phyloP scores from a whole-genome alignment of 2,888 invertebrate genomes.

The Microctonus brassicae region DNA sequence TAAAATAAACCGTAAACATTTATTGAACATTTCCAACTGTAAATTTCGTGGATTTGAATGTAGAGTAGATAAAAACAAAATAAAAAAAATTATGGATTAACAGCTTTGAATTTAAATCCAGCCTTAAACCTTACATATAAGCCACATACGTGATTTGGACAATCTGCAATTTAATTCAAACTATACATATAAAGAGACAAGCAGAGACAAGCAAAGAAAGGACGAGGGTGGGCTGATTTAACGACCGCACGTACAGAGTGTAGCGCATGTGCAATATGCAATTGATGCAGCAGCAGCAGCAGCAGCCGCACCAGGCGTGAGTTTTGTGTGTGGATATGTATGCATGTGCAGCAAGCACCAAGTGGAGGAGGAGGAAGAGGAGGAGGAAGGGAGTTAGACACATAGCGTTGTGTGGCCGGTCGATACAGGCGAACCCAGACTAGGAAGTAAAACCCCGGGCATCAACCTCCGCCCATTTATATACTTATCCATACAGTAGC shows the following conservation, averaged over 20 bases:
- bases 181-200: neutral
- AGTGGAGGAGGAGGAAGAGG: constrained; percentile 26
- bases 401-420: constrained; percentile 54
- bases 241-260: constrained; percentile 9
- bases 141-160: neutral
- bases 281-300: constrained; percentile 31
- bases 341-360: constrained; percentile 39
- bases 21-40: neutral
- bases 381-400: constrained; percentile 2
- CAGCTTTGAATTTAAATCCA: neutral
- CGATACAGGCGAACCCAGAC: constrained; percentile 66
- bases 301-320: constrained; percentile 19
- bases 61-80: neutral
- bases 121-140: neutral
- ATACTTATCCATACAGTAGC: constrained; percentile 40
- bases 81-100: neutral
- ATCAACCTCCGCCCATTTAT: constrained; percentile 63
- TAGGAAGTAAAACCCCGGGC: constrained; percentile 66
- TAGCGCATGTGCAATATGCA: constrained; percentile 26
- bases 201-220: neutral
- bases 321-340: constrained; percentile 35
- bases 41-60: neutral
- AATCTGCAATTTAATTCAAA: constrained; percentile 11
- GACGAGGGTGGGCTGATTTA: constrained; percentile 32
- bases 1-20: neutral